Evolutionary conservation across 2,113 vertebrate species (phyloP).

Genomic region (Clarias macrocephalus): DNA sequence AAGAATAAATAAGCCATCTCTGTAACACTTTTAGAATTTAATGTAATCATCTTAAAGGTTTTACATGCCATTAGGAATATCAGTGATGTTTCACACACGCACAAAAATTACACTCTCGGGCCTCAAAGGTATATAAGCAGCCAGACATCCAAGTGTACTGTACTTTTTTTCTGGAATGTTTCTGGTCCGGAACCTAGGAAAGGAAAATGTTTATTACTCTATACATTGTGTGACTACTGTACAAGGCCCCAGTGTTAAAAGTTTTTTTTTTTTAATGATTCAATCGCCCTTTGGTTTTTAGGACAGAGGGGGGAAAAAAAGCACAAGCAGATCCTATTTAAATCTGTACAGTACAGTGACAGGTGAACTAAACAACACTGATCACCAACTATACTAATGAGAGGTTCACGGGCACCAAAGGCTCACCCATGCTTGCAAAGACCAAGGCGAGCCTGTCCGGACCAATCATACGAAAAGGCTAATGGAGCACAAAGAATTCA

Average conservation of each 20-base stretch:
- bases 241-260: background rate
- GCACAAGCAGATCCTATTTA: background rate
- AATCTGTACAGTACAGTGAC: background rate
- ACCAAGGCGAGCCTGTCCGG: no score
- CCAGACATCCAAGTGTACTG: background rate
- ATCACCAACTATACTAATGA: no score
- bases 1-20: slow-evolving; percentile 7
- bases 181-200: background rate
- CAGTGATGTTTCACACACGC: background rate
- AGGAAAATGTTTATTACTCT: background rate
- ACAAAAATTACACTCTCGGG: background rate
- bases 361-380: no score
- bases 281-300: no score
- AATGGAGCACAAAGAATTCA: no score
- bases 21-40: background rate
- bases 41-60: slow-evolving; percentile 1
- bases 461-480: no score
- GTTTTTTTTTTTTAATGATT: background rate
- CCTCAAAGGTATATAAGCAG: background rate
- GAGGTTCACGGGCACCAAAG: no score
- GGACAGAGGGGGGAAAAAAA: background rate
- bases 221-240: no score
- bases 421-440: no score
- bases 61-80: background rate
- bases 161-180: background rate